Evolutionary conservation across 2,797 vertebrate genomes (phyloP), one percentile per base, ranked within the genome.

Genomic region (Channallabes apus): DNA sequence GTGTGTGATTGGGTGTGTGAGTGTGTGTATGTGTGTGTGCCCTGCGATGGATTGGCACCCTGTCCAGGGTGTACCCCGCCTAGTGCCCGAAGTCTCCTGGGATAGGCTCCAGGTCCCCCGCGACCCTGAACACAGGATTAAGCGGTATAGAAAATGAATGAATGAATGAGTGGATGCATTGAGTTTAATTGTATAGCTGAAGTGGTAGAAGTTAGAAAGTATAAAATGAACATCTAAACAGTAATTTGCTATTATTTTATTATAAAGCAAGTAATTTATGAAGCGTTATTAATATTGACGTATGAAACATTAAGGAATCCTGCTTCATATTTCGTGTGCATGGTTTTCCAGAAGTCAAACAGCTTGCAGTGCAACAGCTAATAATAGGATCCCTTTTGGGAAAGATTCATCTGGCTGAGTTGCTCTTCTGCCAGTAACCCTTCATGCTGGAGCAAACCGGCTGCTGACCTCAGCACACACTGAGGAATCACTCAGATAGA

Each of bases 401-500:
- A 80, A 80, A 29, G 18, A 64, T 80, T 67, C 15, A 73, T 18
- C 59, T 75, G 41, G 80, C 29, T 68, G 64, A 38, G 35, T 54
- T 35, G 41, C 46, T 56, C 46, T 11, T 69, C 78, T 35, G 6
- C 56, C 32, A 35, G 68, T 24, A 65, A 85, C 64, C 83, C 27
- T 64, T 83, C 58, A 76, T 15, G 41, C 81, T 82, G 72, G 73
- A 82, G 82, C 76, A 22, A 75, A 62, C 51, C 24, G 18, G 71
- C 72, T 61, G 59, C 69, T 75, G 84, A 85, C 86, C 82, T 64
- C 73, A 72, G 61, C 85, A 89, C 56, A 35, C 78, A 67, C 76
- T 83, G 59, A 88, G 77, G 83, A 80, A 87, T 86, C 85, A 75
- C 83, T 46, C 64, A 64, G 86, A 64, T 54, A 51, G 29, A 81